A percentile compares a stretch with the other conserved stretches of the same genome.
Conservation (phyloP, 2,797 vertebrate species). For the Notolepis coatsorum region DNA sequence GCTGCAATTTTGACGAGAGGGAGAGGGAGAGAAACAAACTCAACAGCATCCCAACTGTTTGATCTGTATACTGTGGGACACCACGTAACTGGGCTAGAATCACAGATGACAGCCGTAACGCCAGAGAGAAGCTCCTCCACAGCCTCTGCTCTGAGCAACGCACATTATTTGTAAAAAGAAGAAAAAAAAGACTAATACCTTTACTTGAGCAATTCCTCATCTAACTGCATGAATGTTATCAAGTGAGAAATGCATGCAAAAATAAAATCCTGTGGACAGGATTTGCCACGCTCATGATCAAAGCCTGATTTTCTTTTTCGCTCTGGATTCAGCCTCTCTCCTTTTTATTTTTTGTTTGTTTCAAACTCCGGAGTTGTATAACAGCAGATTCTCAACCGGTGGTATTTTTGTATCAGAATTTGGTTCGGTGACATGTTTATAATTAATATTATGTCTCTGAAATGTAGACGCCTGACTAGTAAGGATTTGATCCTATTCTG, state of each 20-base stretch:
- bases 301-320: conserved; percentile 90
- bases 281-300: conserved; percentile 90
- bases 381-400: conserved; percentile 57
- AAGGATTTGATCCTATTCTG: conserved; percentile 21
- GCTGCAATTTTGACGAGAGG: conserved; percentile 38
- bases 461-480: conserved; percentile 47
- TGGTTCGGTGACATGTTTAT: conserved; percentile 65
- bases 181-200: conserved; percentile 85
- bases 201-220: conserved; percentile 85
- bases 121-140: conserved; percentile 53
- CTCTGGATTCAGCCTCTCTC: conserved; percentile 81
- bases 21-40: conserved; percentile 47
- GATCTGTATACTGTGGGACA: conserved; percentile 70
- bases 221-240: conserved; percentile 89
- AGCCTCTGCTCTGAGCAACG: conserved; percentile 67
- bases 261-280: conserved; percentile 90
- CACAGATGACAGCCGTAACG: conserved; percentile 68
- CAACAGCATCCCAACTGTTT: conserved; percentile 52
- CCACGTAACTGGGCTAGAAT: conserved; percentile 67
- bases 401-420: conserved; percentile 55
- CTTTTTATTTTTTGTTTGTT: conserved; percentile 87
- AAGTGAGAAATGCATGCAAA: conserved; percentile 90
- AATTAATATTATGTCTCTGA: conserved; percentile 48
- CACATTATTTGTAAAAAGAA: conserved; percentile 83
- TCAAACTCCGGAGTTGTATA: conserved; percentile 72